Conservation (phyloP, 2,888 invertebrate species). For the Polydesmus complanatus region DNA sequence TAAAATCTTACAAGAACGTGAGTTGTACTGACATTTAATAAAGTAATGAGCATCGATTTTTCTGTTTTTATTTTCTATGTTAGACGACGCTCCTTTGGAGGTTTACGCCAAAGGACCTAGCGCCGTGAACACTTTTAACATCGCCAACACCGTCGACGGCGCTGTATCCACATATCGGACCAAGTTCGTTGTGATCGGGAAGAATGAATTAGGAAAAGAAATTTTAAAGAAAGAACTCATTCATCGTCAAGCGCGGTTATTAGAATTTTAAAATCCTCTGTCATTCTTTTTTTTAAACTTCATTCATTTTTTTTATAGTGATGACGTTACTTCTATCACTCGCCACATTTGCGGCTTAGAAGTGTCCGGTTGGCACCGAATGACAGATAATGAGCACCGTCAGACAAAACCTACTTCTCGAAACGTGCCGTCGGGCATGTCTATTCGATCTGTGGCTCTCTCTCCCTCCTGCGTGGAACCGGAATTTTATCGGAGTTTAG, state of each 20-base stretch:
- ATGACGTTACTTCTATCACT: background rate
- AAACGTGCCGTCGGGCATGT: background rate
- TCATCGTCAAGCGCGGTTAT: slow-evolving; percentile 5
- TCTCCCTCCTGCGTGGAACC: background rate
- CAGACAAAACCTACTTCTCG: background rate
- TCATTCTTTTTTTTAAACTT: background rate
- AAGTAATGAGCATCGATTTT: background rate
- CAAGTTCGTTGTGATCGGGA: slow-evolving; percentile 13
- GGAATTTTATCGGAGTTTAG: slow-evolving; percentile 3
- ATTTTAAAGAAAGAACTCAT: slow-evolving; percentile 10
- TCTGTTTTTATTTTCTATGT: too few relatives aligned
- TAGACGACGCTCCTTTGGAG: slow-evolving; percentile 15
- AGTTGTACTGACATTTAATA: background rate
- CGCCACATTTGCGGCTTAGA: slow-evolving; percentile 1
- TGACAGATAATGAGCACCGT: background rate
- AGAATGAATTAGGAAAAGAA: slow-evolving; percentile 10
- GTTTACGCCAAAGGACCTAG: slow-evolving; percentile 14
- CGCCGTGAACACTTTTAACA: slow-evolving; percentile 12
- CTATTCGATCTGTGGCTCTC: background rate
- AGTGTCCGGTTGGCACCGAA: slow-evolving; percentile 1
- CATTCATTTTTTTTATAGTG: background rate
- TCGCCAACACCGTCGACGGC: slow-evolving; percentile 9
- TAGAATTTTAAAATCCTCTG: background rate
- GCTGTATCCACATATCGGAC: slow-evolving; percentile 12
- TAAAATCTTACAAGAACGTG: slow-evolving; percentile 14